Evolutionary conservation across 2,113 vertebrate species (phyloP), one percentile per base, ranked within the genome.

Genomic region (Oenanthe oenanthe): DNA sequence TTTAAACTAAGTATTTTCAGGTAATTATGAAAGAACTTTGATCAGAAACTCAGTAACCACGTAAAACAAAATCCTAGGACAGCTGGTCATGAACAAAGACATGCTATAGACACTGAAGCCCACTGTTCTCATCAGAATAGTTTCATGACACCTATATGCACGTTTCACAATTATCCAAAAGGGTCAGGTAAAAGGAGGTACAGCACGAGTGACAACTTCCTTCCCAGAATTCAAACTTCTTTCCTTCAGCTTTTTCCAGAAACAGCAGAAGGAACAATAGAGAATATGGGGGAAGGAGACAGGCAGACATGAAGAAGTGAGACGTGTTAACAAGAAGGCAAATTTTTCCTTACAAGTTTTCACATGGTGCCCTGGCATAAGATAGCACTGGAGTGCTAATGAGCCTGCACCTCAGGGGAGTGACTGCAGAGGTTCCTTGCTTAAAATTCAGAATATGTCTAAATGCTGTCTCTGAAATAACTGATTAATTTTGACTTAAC

Each of bases 191-290:
- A 82, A 71, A 87, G 66, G n/a, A 75, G 84, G 60, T 24, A 58
- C 32, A 67, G 51, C 34, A 53, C 1, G 4, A 80, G 70, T 38
- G 18, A 31, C 57, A 57, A 65, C 66, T 91, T 93, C 89, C 87
- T 95, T 91, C 84, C 73, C 87, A 63, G 68, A 91, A 94, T 95
- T 95, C 89, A 87, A 54, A 86, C 17, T 65, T 81, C 65, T 87
- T 89, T 78, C 61, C 77, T 89, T 82, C 74, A 79, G 77, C 38
- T n/a, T 85, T 28, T 84, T 72, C 77, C 86, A 93, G 61, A 63
- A 91, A 45, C 50, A 85, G 43, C 17, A 65, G 34, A 93, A 70
- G 57, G 57, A 89, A 93, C 77, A 95, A 81, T 43, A 86, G 65
- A 74, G 38, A 67, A 29, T 21, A 63, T 1, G 42, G 36, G 22